Percentiles rank a stretch among this genome's conserved stretches.
Conservation (phyloP, 2,113 vertebrate species). For the Hemicordylus capensis region DNA sequence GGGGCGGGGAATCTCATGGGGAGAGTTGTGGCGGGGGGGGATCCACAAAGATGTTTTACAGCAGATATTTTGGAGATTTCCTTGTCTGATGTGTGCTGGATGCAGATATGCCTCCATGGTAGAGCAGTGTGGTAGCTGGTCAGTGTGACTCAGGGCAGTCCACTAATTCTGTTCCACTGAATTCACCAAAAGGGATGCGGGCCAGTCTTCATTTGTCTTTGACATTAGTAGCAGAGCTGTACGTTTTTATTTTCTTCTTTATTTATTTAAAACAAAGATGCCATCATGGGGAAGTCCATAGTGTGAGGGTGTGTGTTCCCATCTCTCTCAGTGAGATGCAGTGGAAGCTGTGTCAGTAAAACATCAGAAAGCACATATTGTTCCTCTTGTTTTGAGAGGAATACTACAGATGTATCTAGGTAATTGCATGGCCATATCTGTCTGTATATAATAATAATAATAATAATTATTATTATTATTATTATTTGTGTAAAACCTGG, state of each 20-base stretch:
- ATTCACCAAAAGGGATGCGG: neutral
- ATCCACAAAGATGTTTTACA: too few species aligned
- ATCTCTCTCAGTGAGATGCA: neutral
- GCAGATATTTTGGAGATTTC: too few species aligned
- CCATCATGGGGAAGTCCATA: neutral
- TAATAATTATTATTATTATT: neutral
- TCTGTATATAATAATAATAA: too few species aligned
- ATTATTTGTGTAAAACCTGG: neutral
- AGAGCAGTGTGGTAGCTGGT: neutral
- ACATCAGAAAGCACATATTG: neutral
- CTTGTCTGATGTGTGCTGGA: neutral
- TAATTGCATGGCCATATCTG: neutral
- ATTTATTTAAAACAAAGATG: neutral
- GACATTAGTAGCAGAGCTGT: neutral
- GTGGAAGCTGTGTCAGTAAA: neutral
- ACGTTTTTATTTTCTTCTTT: neutral
- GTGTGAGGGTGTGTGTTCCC: too few species aligned
- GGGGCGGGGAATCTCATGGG: too few species aligned
- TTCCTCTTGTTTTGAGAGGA: neutral
- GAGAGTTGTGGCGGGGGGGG: too few species aligned
- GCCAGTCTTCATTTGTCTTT: neutral
- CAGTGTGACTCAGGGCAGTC: neutral
- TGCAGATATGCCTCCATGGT: neutral
- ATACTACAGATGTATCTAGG: neutral
- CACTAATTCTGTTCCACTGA: neutral